These are phyloP conservation scores for Erebia epiphron DNA, from an alignment of 2,888 invertebrate species.

Conservation along the genomic window DNA sequence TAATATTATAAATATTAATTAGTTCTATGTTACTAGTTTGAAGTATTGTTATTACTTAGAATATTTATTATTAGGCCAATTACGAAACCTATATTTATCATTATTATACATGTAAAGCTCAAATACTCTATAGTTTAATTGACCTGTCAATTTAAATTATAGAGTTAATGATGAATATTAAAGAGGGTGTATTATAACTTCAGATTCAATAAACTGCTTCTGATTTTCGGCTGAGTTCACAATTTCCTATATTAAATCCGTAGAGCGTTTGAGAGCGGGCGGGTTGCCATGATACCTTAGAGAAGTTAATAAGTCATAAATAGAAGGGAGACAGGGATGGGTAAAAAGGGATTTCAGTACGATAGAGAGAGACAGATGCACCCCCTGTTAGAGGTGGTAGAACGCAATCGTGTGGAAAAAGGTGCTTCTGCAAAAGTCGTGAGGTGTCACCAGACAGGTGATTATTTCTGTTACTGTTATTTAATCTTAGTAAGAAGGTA, in stretches of 20 bases:
- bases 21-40: no score
- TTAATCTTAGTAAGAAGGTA: not conserved
- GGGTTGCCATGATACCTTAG: conserved; percentile 81
- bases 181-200: conserved; percentile 40
- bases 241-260: conserved; percentile 80
- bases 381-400: conserved; percentile 72
- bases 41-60: no score
- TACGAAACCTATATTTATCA: not conserved
- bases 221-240: conserved; percentile 72
- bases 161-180: conserved; percentile 36
- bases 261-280: conserved; percentile 56
- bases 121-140: conserved; percentile 3
- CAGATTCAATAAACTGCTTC: conserved; percentile 76
- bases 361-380: conserved; percentile 54
- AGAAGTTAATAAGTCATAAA: conserved; percentile 83
- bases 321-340: conserved; percentile 63
- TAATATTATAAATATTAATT: no score
- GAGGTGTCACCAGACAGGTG: conserved; percentile 27
- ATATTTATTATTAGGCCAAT: not conserved
- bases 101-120: not conserved
- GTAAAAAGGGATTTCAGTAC: conserved; percentile 40
- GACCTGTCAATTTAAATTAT: conserved; percentile 21
- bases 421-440: conserved; percentile 65
- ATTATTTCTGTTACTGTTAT: conserved; percentile 20
- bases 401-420: conserved; percentile 80